A percentile compares a stretch with the other conserved stretches of the same genome.
Conservation (phyloP, 2,113 vertebrate species). For the Glaucomys volans region DNA sequence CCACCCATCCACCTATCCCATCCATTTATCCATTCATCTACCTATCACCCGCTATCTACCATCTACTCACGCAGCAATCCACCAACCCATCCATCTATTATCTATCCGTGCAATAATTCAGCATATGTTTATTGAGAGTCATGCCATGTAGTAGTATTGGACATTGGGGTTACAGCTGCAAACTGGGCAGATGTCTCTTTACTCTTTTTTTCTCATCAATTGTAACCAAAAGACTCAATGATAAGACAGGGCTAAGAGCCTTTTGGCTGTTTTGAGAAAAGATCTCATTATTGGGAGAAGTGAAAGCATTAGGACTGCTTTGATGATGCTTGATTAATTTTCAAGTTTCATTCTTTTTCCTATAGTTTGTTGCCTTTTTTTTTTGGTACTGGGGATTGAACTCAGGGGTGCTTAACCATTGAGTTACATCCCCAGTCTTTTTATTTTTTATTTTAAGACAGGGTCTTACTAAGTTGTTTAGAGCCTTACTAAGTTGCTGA, state of each 20-base stretch:
- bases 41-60: background rate
- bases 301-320: background rate
- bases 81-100: background rate
- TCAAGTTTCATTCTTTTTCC: background rate
- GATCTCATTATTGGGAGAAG: background rate
- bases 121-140: background rate
- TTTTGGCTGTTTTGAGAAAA: background rate
- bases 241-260: background rate
- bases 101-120: background rate
- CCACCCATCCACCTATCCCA: background rate
- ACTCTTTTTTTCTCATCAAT: background rate
- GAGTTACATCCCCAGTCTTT: too few relatives aligned
- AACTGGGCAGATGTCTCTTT: background rate
- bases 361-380: background rate
- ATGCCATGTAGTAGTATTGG: background rate
- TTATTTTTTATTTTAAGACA: background rate
- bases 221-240: background rate
- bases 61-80: background rate
- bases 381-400: background rate
- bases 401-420: too few relatives aligned
- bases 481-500: too few relatives aligned
- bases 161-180: background rate
- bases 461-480: background rate
- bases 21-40: background rate
- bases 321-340: background rate